Percentiles rank a stretch among this genome's conserved stretches.
Conservation (phyloP, 2,797 vertebrate species). For the Pristis pectinata region DNA sequence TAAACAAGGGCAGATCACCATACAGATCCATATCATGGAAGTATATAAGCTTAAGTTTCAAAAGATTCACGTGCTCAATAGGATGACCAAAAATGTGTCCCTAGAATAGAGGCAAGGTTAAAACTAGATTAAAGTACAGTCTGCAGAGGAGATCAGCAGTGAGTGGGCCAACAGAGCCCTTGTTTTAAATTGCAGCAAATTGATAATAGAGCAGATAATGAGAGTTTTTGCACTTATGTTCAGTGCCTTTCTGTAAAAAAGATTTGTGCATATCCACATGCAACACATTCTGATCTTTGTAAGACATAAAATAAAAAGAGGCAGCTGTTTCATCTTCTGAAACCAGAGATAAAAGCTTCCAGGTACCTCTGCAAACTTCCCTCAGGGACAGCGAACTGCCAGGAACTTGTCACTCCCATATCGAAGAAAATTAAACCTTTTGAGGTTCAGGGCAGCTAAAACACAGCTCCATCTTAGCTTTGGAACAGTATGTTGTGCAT, state of each 20-base stretch:
- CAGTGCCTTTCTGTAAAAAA: background rate
- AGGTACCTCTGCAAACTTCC: background rate
- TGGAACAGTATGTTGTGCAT: background rate
- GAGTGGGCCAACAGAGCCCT: background rate
- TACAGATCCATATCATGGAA: background rate
- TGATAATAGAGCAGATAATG: background rate
- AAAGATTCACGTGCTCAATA: background rate
- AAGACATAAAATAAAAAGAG: background rate
- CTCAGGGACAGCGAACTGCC: background rate
- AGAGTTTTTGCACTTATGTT: background rate
- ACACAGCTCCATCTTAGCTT: background rate
- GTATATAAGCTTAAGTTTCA: background rate
- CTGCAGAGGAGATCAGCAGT: background rate
- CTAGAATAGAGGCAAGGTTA: background rate
- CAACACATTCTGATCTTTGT: background rate
- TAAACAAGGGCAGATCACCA: background rate
- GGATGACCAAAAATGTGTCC: background rate
- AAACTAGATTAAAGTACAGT: background rate
- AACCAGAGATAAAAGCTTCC: background rate
- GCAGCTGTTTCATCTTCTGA: background rate
- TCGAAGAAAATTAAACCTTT: background rate
- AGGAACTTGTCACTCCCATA: background rate
- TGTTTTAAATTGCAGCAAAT: background rate
- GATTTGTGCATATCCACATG: background rate
- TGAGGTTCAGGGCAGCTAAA: background rate